Evolutionary conservation across 1,140 invertebrate species (phyloP), one percentile per base, ranked within the genome.

Genomic region (Probaryconus sp.): DNA sequence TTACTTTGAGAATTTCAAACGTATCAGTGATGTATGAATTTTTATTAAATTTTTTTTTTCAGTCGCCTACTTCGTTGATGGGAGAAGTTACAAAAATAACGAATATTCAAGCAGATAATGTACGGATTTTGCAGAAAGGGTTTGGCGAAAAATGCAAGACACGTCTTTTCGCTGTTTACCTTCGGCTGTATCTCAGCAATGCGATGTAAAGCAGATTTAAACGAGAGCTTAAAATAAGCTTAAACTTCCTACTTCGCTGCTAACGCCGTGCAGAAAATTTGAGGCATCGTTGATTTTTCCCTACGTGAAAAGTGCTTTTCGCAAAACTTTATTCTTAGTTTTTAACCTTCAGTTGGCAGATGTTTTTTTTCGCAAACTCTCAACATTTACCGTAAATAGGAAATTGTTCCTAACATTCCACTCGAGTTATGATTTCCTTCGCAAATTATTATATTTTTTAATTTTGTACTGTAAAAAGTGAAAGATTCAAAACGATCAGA

Each of bases 171-270:
- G 13, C 42, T 26, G 43, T 47, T 47, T 47, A 47, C 9, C 14
- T 17, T 30, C 16, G 13, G 13, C 11, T 47, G 43, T 47, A 47
- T 31, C 43, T 47, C 14, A n/a, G 18, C 28, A 47, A 47, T 31
- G 28, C 26, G 43, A 31, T 31, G 43, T 28, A 47, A 47, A 47
- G 26, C 26, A 47, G 43, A 47, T 47, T 47, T 31, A 47, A 47
- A 47, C 14, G n/a, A 1, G 16, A 47, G 42, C 24, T 45, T 28
- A 45, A 45, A 45, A 45, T 28, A 28, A 31, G 28, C 28, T 31
- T 47, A 31, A 47, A 47, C 43, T 30, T 47, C 3, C 43, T 28
- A 28, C 42, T 45, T 45, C 24, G 40, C 16, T 20, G 24, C 10
- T 10, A 20, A 28, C 42, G 42, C 14, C 24, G 42, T 20, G 42